Evolutionary conservation across 2,888 invertebrate species (phyloP).

Genomic region (Cetonia aurata): DNA sequence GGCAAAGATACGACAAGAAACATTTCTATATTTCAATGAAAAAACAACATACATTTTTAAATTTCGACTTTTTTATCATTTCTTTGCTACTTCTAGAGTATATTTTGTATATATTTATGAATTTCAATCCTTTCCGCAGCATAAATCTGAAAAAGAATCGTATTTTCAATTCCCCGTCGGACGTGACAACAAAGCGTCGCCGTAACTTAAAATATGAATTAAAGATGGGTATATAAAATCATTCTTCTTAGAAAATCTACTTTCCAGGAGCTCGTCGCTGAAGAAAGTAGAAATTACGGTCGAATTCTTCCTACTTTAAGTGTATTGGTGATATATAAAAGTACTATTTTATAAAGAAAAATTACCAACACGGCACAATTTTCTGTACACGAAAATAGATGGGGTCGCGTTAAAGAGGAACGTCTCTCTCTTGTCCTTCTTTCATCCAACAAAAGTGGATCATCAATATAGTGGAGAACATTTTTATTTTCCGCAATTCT

Average conservation of each 20-base stretch:
- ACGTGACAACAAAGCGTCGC: too few relatives aligned
- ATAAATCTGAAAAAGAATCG: too few relatives aligned
- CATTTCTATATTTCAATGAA: too few relatives aligned
- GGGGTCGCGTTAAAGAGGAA: slow-evolving; percentile 24
- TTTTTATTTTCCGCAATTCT: slow-evolving; percentile 39
- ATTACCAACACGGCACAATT: slow-evolving; percentile 37
- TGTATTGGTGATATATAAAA: slow-evolving; percentile 30
- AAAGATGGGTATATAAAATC: too few relatives aligned
- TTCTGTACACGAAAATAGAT: slow-evolving; percentile 37
- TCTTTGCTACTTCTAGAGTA: too few relatives aligned
- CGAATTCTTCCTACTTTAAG: slow-evolving; percentile 9
- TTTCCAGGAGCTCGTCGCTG: not conserved
- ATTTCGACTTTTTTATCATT: too few relatives aligned
- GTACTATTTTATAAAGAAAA: slow-evolving; percentile 39
- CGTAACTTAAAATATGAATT: too few relatives aligned
- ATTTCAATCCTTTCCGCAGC: too few relatives aligned
- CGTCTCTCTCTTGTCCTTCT: slow-evolving; percentile 38
- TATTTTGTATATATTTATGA: too few relatives aligned
- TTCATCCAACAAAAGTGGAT: slow-evolving; percentile 40
- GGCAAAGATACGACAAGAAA: too few relatives aligned
- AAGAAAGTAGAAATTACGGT: slow-evolving; percentile 12
- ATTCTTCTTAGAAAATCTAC: not conserved
- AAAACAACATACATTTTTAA: too few relatives aligned
- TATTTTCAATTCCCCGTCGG: too few relatives aligned
- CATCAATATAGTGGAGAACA: slow-evolving; percentile 37